Evolutionary conservation across 2,797 vertebrate genomes (phyloP).

Genomic region (Podarcis lilfordi): DNA sequence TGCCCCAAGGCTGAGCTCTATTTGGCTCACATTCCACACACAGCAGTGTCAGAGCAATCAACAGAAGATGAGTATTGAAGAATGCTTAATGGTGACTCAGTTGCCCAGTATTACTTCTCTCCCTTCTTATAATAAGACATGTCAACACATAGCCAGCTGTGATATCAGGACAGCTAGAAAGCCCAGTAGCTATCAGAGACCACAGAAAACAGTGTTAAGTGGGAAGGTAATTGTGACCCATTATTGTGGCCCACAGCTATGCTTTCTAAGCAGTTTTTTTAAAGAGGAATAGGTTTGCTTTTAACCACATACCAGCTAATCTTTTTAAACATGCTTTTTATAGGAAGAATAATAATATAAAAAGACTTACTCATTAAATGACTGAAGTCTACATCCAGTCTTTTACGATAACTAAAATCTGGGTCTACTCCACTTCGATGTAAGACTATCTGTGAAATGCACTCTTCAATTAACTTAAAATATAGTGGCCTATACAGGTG

Average conservation of each 20-base stretch:
- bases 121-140: background rate
- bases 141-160: background rate
- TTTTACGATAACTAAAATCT: constrained; percentile 95
- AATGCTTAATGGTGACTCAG: background rate
- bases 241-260: too few species aligned
- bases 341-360: background rate
- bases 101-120: background rate
- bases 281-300: too few species aligned
- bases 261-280: background rate
- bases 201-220: background rate
- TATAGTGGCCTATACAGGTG: constrained; percentile 88
- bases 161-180: background rate
- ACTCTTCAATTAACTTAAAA: constrained; percentile 98
- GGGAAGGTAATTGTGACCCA: background rate
- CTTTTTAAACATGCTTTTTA: background rate
- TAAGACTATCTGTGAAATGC: constrained; percentile 94
- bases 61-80: background rate
- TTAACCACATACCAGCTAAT: too few species aligned
- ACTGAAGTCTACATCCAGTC: constrained; percentile 92
- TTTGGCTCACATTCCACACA: background rate
- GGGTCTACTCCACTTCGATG: constrained; percentile 94
- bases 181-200: background rate
- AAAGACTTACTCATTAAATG: constrained; percentile 87
- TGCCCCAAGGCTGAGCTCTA: background rate
- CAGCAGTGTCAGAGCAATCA: too few species aligned